Percentiles rank a stretch among this genome's conserved stretches.
Evolutionary conservation across 2,797 vertebrate genomes (phyloP).

Genomic region (Poecilia gillii): DNA sequence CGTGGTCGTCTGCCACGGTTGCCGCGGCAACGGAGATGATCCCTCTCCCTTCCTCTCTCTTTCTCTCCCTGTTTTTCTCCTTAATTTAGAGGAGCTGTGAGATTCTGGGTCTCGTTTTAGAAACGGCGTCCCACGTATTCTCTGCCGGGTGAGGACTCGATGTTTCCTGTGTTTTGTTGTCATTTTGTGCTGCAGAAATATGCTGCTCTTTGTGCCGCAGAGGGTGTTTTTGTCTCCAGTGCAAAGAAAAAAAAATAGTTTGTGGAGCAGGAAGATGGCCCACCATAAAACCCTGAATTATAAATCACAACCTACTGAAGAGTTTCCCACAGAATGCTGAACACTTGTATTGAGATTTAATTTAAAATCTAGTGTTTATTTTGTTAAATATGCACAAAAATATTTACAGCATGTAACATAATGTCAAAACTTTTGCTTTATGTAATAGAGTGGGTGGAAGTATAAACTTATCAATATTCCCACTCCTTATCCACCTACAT

Average conservation of each 20-base stretch:
- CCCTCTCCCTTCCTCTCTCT: slow-evolving; percentile 3
- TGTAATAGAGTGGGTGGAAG: too few relatives aligned
- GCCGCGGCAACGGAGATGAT: slow-evolving; percentile 76
- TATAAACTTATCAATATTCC: too few relatives aligned
- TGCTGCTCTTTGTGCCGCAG: slow-evolving; percentile 34
- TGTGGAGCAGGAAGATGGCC: slow-evolving; percentile 32
- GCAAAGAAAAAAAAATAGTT: slow-evolving; percentile 3
- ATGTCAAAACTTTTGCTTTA: too few relatives aligned
- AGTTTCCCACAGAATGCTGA: background rate
- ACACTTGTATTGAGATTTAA: too few relatives aligned
- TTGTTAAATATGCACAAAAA: too few relatives aligned
- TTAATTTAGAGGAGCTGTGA: slow-evolving; percentile 59
- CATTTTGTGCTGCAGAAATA: slow-evolving; percentile 20
- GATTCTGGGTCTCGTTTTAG: slow-evolving; percentile 56
- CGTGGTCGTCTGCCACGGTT: slow-evolving; percentile 73
- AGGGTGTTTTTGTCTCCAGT: slow-evolving; percentile 27
- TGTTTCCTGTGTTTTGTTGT: slow-evolving; percentile 22
- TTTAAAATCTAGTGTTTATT: too few relatives aligned
- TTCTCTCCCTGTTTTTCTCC: too few relatives aligned
- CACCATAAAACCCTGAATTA: background rate
- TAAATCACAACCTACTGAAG: slow-evolving; percentile 1
- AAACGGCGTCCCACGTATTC: slow-evolving; percentile 30
- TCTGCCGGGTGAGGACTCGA: slow-evolving; percentile 22
- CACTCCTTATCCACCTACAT: too few relatives aligned
- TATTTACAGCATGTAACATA: too few relatives aligned